These are phyloP conservation scores for Carduelis carduelis DNA, from an alignment of 2,797 vertebrate species.

Conservation along the genomic window DNA sequence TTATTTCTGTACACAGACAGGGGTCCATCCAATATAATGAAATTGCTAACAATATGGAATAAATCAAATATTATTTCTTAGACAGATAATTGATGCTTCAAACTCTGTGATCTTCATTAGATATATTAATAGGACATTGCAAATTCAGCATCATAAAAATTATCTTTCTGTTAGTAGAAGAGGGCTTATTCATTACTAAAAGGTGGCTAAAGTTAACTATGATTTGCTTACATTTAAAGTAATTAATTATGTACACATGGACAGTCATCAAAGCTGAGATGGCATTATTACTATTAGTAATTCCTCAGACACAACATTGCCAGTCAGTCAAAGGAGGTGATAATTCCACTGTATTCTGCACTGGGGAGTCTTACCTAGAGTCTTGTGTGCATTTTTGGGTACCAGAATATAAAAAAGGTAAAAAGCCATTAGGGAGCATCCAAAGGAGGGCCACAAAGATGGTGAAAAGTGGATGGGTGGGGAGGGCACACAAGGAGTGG, in stretches of 20 bases:
- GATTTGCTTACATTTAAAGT: background rate
- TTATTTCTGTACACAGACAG: background rate
- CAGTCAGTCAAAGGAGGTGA: background rate
- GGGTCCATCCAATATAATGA: background rate
- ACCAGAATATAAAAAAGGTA: background rate
- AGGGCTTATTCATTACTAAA: background rate
- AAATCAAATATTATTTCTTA: background rate
- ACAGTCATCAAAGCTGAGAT: background rate
- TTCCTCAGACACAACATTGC: too few relatives aligned
- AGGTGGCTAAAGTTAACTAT: background rate
- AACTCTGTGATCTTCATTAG: background rate
- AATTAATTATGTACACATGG: background rate
- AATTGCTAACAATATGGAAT: background rate
- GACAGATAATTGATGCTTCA: background rate
- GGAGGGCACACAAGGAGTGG: fast-evolving
- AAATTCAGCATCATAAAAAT: background rate
- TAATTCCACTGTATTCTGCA: background rate
- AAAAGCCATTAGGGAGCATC: background rate
- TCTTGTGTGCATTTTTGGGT: background rate
- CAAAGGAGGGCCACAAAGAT: background rate
- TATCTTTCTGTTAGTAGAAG: background rate
- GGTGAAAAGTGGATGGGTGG: background rate
- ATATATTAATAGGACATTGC: background rate
- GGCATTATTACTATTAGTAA: background rate
- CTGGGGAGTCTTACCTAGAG: fast-evolving